A percentile compares a stretch with the other conserved stretches of the same genome.
Evolutionary conservation across 2,888 invertebrate genomes (phyloP).

Genomic region (Drosophila nigricruria): DNA sequence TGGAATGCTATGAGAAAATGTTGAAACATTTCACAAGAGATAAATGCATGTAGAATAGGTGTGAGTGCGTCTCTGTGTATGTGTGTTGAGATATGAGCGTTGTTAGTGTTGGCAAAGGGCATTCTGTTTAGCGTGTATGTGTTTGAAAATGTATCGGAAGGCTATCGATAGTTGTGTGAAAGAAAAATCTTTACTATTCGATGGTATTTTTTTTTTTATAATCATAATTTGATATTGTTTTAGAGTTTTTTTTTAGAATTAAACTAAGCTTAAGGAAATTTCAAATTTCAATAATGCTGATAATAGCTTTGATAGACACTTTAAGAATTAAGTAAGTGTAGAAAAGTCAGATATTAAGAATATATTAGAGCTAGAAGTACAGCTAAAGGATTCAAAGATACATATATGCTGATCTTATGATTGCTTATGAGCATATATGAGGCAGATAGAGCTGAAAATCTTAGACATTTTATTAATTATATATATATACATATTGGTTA

Average conservation of each 20-base stretch:
- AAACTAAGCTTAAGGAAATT: too few relatives aligned
- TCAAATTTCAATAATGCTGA: neutral
- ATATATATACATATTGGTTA: too few relatives aligned
- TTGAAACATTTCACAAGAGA: neutral
- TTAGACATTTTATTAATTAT: too few relatives aligned
- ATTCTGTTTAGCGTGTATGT: neutral
- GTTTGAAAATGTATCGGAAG: too few relatives aligned
- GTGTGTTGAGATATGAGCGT: neutral
- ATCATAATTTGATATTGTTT: neutral
- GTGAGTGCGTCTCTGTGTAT: neutral
- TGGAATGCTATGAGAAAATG: constrained; percentile 22
- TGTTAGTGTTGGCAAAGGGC: constrained; percentile 1
- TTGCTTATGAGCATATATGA: neutral
- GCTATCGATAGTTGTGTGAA: neutral
- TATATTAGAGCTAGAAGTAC: neutral
- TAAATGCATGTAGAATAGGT: neutral
- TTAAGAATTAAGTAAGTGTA: too few relatives aligned
- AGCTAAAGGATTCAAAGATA: neutral
- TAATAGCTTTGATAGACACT: neutral
- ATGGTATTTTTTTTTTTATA: neutral
- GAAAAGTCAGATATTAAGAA: neutral
- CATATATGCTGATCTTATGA: neutral
- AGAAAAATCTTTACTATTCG: neutral
- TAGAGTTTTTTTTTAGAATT: neutral
- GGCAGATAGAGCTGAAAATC: neutral